Evolutionary conservation across 2,797 vertebrate species (phyloP).

Genomic region (Manis crassicaudata): DNA sequence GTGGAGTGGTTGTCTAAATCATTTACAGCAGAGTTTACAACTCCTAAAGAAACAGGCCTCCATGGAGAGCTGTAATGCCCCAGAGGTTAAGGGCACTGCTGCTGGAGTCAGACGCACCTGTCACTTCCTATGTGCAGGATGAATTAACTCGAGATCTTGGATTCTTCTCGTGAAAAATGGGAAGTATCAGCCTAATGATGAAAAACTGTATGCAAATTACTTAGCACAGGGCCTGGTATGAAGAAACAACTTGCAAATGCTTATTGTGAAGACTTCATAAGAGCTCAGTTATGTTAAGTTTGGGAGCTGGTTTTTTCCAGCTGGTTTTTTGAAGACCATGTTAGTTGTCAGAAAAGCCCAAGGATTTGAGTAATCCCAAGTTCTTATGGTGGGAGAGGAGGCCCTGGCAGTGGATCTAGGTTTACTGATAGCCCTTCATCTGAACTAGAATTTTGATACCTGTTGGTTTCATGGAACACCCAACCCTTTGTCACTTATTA

Average conservation of each 20-base stretch:
- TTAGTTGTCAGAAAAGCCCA: not conserved
- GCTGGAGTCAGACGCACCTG: not conserved
- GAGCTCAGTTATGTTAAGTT: not conserved
- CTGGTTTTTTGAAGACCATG: not conserved
- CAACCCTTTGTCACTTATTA: not conserved
- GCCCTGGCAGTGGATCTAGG: not conserved
- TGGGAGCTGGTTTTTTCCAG: not conserved
- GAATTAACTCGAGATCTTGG: not conserved
- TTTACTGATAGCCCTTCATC: not conserved
- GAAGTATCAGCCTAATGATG: not conserved
- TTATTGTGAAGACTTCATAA: not conserved
- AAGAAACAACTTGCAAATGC: constrained; percentile 1
- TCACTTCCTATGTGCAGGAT: not conserved
- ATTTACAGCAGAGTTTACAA: not conserved
- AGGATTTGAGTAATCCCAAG: not conserved
- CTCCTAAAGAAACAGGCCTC: not conserved
- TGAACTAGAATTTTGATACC: not conserved
- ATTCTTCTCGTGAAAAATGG: not conserved
- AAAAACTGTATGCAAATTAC: not conserved
- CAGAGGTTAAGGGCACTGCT: not conserved
- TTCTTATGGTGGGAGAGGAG: not conserved
- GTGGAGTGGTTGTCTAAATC: not conserved
- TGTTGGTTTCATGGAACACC: not conserved
- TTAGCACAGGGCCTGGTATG: not conserved
- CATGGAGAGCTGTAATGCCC: not conserved